Evolutionary conservation across 1,140 invertebrate species (phyloP), one percentile per base, ranked within the genome.

Genomic region (Leptestheria dahalacensis): DNA sequence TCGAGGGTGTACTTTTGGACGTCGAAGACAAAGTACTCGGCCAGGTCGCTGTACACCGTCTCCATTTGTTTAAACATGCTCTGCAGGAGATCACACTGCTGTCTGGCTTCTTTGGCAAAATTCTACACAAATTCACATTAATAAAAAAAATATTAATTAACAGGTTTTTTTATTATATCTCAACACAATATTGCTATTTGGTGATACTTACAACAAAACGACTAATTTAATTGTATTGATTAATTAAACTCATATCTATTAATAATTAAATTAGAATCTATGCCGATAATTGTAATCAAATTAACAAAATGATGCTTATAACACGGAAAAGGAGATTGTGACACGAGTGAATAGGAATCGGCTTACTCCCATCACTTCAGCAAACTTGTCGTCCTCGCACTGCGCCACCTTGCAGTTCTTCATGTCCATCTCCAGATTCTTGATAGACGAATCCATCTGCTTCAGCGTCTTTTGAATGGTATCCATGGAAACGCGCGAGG

Each of bases 31-130:
- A 84, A 97, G 71, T 87, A 97, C 68, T 95, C 91, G 0, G 89
- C 82, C 10, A 97, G 73, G 52, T 87, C 84, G 21, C 78, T 78
- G 73, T 88, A 98, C 0, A 92, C 68, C 25, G 75, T 78, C 62
- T 92, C 89, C 86, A 97, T 92, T 70, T 95, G 92, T 64, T 86
- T 84, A 69, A 85, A 89, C 93, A 98, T 97, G 53, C 86, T 89
- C 68, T 88, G 82, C 59, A 97, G 71, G 0, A 96, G 78, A 67
- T 89, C 85, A 68, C 85, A 90, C 60, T 95, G 87, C 60, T 88
- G 81, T 21, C 85, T 78, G 0, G 91, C 91, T 62, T 87, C 83
- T 65, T 78, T 75, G 0, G 85, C 79, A 72, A 93, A 93, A 49
- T 75, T 71, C 79, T 84, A 65, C 53, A 60, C 59, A 62, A 28